Conservation (phyloP, 2,113 vertebrate species). For the Myotis lucifugus region DNA sequence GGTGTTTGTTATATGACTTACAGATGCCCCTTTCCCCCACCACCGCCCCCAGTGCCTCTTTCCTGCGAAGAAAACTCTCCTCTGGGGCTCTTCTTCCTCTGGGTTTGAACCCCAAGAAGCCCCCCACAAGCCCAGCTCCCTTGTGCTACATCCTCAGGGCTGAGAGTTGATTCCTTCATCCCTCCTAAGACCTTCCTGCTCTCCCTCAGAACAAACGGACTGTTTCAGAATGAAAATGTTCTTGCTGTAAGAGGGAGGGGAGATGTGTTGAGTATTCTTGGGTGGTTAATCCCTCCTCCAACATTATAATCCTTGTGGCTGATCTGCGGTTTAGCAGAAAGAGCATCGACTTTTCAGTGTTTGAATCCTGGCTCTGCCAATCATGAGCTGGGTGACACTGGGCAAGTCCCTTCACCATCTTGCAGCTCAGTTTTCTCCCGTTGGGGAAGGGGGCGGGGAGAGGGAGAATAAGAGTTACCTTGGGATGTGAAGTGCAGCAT, state of each 20-base stretch:
- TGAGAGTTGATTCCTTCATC: background rate
- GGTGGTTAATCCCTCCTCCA: background rate
- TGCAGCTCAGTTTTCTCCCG: background rate
- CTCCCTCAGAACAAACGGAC: background rate
- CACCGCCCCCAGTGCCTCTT: background rate
- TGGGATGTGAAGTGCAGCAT: background rate
- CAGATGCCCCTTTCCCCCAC: background rate
- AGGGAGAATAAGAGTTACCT: background rate
- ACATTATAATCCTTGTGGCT: background rate
- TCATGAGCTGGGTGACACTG: background rate
- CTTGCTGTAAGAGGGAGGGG: background rate
- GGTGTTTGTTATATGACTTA: slow-evolving; percentile 68
- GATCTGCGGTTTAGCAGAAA: background rate
- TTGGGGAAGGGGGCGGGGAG: rapidly evolving
- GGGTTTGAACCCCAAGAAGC: background rate
- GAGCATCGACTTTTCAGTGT: background rate
- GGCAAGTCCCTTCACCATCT: background rate
- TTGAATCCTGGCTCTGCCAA: background rate
- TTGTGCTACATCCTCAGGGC: background rate
- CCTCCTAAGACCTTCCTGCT: background rate
- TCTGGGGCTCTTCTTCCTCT: background rate
- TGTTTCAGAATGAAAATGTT: background rate
- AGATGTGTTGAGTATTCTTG: background rate
- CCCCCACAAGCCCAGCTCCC: background rate
- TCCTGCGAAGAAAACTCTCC: slow-evolving; percentile 16